Base-by-base conservation (phyloP, 2,888 invertebrate genomes). In the Hipparchia semele region DNA sequence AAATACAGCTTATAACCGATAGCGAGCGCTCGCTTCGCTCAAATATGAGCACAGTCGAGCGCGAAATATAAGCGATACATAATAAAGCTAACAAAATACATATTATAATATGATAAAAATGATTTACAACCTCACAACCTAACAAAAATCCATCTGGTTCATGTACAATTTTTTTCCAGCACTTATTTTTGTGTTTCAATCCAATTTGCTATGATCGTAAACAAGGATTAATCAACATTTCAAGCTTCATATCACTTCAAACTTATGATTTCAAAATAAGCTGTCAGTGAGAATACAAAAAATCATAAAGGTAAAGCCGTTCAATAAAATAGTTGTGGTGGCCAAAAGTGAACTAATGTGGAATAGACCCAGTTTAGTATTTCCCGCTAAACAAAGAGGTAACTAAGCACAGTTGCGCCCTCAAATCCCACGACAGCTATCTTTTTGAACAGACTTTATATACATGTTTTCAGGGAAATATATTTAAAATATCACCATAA, bases 81-180 rank as follows among this genome's bases (percentile, higher is more conserved):
- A 90, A 92, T 91, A 92, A 91, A 90, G 89, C 92, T 91, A 93
- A 92, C 88, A 92, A 92, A 92, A 91, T 80, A 80, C 76, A 81
- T 91, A 93, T 54, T 91, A 93, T 54, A 62, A 53, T 64, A 64
- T 64, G 23, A 64, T 91, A 91, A 90, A 92, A 92, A 93, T 92
- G 92, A 94, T 94, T 93, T 93, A 93, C 91, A 92, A 91, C 91
- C 89, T 88, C 90, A 86, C 90, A 92, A 92, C 90, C 89, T 92
- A 91, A 91, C 89, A 89, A 90, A 80, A 90, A 89, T 81, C 83
- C 83, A 84, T 88, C 86, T 82, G 86, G 87, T 87, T 88, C 89
- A 89, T 90, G 82, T 88, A 89, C 89, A 88, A 87, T 73, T 84
- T 86, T 84, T 80, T 83, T 82, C 87, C 81, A 84, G 87, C 86